Percentiles rank a stretch among this genome's conserved stretches.
Evolutionary conservation across 2,113 vertebrate species (phyloP).

Genomic region (Rhagologus leucostigma): DNA sequence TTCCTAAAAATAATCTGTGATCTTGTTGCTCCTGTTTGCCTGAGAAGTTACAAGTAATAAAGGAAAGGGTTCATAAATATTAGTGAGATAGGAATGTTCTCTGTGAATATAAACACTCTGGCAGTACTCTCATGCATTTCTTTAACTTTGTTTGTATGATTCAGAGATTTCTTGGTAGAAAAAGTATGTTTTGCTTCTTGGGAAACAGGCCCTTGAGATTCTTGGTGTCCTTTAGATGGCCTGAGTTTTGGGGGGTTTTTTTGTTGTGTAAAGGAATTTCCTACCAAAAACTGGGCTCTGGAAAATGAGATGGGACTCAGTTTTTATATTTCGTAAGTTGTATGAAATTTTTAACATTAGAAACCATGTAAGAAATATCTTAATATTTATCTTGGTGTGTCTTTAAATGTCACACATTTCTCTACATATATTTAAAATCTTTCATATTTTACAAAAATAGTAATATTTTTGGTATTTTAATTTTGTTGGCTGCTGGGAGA

Average conservation of each 20-base stretch:
- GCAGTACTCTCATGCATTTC: not conserved
- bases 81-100: not conserved
- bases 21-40: not conserved
- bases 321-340: not conserved
- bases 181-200: not conserved
- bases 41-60: not conserved
- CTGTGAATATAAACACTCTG: not conserved
- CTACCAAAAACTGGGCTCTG: not conserved
- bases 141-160: not conserved
- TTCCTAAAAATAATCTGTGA: not conserved
- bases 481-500: not conserved
- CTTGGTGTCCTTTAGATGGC: not conserved
- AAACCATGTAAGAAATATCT: not conserved
- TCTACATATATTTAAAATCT: not conserved
- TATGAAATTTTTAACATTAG: not conserved
- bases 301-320: not conserved
- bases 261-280: not conserved
- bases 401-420: not conserved
- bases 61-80: not conserved
- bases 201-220: not conserved
- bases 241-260: not conserved
- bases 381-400: not conserved
- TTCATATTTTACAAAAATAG: not conserved
- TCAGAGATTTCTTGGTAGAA: not conserved
- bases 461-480: not conserved